A percentile compares a stretch with the other conserved stretches of the same genome.
phyloP scores from a whole-genome alignment of 2,797 vertebrate genomes.

The Sebastes oblongus region DNA sequence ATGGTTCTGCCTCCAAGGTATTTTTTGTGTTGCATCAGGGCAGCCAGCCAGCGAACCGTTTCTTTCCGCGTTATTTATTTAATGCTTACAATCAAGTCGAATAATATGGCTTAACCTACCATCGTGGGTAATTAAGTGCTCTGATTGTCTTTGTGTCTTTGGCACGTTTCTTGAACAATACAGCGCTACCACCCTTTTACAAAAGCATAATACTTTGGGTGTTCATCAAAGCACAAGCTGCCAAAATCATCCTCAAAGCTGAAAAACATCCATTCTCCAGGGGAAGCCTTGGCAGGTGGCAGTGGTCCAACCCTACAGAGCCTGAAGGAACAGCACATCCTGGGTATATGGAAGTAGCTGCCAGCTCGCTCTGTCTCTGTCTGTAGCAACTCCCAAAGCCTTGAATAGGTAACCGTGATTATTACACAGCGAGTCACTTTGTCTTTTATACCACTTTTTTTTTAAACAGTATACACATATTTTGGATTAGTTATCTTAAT shows the following conservation, averaged over 20 bases:
- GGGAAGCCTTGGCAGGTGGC: constrained; percentile 64
- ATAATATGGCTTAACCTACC: constrained; percentile 54
- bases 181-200: constrained; percentile 8
- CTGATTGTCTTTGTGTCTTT: constrained; percentile 62
- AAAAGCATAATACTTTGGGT: constrained; percentile 60
- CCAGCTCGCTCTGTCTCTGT: constrained; percentile 50
- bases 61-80: constrained; percentile 29
- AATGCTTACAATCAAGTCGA: constrained; percentile 28
- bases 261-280: constrained; percentile 63
- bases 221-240: constrained; percentile 59
- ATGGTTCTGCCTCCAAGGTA: constrained; percentile 23
- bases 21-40: constrained; percentile 33
- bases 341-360: constrained; percentile 46
- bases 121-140: constrained; percentile 68
- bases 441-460: neutral
- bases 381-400: constrained; percentile 49
- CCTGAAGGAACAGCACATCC: constrained; percentile 67
- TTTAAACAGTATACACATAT: neutral
- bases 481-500: neutral
- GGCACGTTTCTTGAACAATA: constrained; percentile 50
- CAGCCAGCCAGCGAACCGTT: constrained; percentile 34
- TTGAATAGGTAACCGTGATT: constrained; percentile 39
- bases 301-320: constrained; percentile 59
- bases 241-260: constrained; percentile 58
- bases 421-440: constrained; percentile 8